A percentile compares a stretch with the other conserved stretches of the same genome.
Evolutionary conservation across 2,888 invertebrate genomes (phyloP).

Genomic region (Pachycephus smyrnensis): DNA sequence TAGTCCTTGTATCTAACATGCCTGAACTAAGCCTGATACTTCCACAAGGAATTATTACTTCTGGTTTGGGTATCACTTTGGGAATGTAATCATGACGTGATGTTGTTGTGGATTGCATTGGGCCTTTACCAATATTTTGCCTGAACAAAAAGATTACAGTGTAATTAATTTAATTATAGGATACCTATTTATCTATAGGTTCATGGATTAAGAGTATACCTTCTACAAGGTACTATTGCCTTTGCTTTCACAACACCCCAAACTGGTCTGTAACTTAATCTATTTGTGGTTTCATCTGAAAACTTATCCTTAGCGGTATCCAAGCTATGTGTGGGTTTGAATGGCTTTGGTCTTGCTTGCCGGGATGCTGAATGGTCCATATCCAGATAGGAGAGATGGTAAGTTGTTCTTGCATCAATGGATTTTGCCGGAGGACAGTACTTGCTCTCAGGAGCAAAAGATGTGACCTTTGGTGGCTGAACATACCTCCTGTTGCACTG

Average conservation of each 20-base stretch:
- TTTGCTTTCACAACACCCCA: slow-evolving; percentile 48
- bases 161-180: background rate
- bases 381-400: slow-evolving; percentile 49
- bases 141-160: background rate
- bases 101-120: slow-evolving; percentile 59
- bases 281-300: slow-evolving; percentile 52
- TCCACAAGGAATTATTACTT: slow-evolving; percentile 54
- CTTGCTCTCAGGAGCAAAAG: slow-evolving; percentile 49
- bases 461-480: slow-evolving; percentile 54
- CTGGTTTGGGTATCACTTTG: slow-evolving; percentile 47
- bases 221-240: slow-evolving; percentile 53
- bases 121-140: slow-evolving; percentile 38
- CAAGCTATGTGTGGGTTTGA: slow-evolving; percentile 47
- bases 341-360: slow-evolving; percentile 36
- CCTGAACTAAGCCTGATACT: slow-evolving; percentile 50
- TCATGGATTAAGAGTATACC: slow-evolving; percentile 33
- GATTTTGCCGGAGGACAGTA: slow-evolving; percentile 50
- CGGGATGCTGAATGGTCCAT: slow-evolving; percentile 28
- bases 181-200: background rate
- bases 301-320: slow-evolving; percentile 45
- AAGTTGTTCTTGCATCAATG: slow-evolving; percentile 54
- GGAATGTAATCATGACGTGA: slow-evolving; percentile 52
- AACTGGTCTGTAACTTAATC: slow-evolving; percentile 51
- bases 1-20: slow-evolving; percentile 51
- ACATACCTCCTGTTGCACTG: slow-evolving; percentile 53